Evolutionary conservation across 2,797 vertebrate genomes (phyloP).

Genomic region (Argya squamiceps): DNA sequence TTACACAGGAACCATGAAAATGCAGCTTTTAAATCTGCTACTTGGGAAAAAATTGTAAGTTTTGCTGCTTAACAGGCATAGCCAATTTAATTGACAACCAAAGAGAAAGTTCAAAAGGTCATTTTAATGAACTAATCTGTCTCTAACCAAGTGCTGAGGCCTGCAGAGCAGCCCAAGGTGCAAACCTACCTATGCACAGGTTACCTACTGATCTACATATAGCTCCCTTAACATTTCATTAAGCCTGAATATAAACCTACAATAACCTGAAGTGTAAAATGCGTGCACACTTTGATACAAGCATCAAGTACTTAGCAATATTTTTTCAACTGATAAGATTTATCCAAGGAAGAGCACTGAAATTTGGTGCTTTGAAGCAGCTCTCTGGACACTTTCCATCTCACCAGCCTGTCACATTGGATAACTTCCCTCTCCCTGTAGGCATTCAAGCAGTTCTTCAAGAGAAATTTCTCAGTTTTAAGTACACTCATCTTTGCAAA

Average conservation of each 20-base stretch:
- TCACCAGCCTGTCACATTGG: constrained; percentile 18
- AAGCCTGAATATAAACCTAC: background rate
- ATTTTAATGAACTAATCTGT: background rate
- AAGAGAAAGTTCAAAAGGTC: background rate
- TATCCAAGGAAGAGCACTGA: background rate
- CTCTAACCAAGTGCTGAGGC: background rate
- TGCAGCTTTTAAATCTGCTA: background rate
- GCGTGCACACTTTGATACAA: background rate
- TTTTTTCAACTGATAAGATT: background rate
- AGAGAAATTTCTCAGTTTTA: constrained; percentile 32
- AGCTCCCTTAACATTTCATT: background rate
- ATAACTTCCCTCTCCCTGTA: constrained; percentile 1
- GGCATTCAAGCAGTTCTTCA: background rate
- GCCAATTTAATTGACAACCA: background rate
- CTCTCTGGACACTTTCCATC: constrained; percentile 7
- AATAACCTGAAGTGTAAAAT: background rate
- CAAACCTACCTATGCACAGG: background rate
- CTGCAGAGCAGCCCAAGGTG: background rate
- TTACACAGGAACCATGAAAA: background rate
- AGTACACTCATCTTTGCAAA: background rate
- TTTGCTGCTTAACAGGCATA: background rate
- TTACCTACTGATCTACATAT: accelerated
- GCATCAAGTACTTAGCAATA: background rate
- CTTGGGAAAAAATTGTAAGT: background rate
- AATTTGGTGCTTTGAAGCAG: background rate